phyloP scores from a whole-genome alignment of 2,797 vertebrate species.

The Vireo griseus region DNA sequence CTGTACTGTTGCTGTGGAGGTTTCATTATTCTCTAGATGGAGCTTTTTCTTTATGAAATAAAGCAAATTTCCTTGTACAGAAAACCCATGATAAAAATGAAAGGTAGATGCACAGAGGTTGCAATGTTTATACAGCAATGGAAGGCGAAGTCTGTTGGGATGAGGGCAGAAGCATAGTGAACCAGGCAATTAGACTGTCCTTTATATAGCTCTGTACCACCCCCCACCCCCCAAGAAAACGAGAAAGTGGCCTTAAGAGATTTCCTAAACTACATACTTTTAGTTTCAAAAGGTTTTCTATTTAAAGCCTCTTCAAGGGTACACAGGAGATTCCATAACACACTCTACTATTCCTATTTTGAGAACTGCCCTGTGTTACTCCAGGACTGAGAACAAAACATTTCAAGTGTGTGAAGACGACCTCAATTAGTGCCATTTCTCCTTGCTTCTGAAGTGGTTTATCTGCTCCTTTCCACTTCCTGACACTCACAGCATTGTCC shows the following conservation, averaged over 20 bases:
- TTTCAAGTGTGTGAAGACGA: neutral
- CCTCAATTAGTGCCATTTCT: neutral
- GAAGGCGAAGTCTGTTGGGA: neutral
- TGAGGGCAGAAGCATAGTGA: neutral
- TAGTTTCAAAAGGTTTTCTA: conserved; percentile 25
- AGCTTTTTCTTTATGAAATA: neutral
- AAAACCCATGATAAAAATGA: neutral
- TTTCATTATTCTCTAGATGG: neutral
- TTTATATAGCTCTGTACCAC: neutral
- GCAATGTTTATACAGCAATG: neutral
- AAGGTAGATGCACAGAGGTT: neutral
- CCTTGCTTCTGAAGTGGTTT: neutral
- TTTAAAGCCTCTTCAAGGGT: neutral
- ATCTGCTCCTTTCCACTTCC: neutral
- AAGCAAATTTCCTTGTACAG: neutral
- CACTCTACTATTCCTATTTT: neutral
- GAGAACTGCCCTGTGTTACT: neutral
- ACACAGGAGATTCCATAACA: neutral
- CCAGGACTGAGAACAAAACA: neutral
- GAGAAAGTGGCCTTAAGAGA: neutral
- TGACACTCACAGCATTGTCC: neutral
- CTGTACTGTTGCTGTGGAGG: neutral
- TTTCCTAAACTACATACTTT: neutral
- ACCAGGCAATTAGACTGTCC: neutral
- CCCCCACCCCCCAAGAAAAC: neutral